These are phyloP conservation scores for Hemibagrus guttatus DNA, from an alignment of 2,797 vertebrate species.

Conservation along the genomic window DNA sequence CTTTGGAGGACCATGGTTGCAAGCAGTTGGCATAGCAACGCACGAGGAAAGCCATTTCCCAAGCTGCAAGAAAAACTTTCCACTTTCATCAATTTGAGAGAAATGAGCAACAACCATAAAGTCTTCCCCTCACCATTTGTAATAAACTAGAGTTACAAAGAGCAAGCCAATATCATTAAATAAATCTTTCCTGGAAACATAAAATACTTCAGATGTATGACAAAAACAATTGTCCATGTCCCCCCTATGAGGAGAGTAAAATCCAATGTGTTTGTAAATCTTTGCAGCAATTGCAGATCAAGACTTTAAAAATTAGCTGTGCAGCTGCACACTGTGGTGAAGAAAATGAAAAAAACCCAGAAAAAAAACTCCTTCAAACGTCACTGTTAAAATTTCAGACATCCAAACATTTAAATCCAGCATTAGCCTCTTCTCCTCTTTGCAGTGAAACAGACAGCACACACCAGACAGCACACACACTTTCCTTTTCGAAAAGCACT, in stretches of 20 bases:
- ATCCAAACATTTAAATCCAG: background rate
- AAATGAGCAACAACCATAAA: background rate
- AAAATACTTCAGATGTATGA: background rate
- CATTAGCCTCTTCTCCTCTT: background rate
- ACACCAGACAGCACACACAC: conserved; percentile 4
- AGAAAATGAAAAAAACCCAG: background rate
- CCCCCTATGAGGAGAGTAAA: background rate
- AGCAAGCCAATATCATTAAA: background rate
- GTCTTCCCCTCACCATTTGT: background rate
- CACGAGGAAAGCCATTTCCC: conserved; percentile 98
- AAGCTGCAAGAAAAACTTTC: conserved; percentile 82
- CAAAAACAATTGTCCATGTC: background rate
- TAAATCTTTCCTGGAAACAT: background rate
- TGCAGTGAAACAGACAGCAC: background rate
- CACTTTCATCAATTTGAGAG: conserved; percentile 68
- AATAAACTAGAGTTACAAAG: background rate
- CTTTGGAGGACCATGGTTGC: conserved; percentile 99
- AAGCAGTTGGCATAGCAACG: conserved; percentile 99
- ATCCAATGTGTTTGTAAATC: background rate
- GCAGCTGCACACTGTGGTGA: background rate
- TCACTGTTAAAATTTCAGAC: background rate
- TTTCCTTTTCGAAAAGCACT: conserved; percentile 14
- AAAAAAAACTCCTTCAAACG: background rate
- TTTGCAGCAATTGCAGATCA: background rate
- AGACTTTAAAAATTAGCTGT: conserved; percentile 50